Percentiles rank a stretch among this genome's conserved stretches.
Evolutionary conservation across 2,888 invertebrate genomes (phyloP).

Genomic region (Pristionchus maxplancki): DNA sequence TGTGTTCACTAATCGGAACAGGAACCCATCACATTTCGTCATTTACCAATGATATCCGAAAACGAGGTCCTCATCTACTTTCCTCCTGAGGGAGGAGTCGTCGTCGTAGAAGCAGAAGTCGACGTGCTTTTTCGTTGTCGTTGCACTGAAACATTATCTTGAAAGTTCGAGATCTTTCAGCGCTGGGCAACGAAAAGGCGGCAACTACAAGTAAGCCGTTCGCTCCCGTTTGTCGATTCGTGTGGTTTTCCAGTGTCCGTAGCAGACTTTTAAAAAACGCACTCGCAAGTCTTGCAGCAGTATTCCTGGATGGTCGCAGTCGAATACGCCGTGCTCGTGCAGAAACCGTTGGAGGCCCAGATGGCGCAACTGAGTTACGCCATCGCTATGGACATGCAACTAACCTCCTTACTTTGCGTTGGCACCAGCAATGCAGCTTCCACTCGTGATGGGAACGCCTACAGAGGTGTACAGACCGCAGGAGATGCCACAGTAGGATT

Average conservation of each 20-base stretch:
- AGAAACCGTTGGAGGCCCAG: constrained; percentile 21
- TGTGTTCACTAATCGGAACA: too few species aligned
- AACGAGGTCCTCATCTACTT: too few species aligned
- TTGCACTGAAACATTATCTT: background rate
- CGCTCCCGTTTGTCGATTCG: too few species aligned
- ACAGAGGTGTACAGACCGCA: background rate
- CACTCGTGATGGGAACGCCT: background rate
- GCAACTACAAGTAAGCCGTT: too few species aligned
- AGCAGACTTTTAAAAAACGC: too few species aligned
- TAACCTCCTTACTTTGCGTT: constrained; percentile 33
- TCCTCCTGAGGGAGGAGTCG: too few species aligned
- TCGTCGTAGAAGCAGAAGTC: background rate
- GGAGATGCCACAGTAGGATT: background rate
- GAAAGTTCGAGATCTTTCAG: background rate
- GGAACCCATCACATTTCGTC: too few species aligned
- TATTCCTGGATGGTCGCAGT: background rate
- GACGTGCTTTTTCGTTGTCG: background rate
- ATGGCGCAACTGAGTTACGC: background rate
- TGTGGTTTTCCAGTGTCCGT: too few species aligned
- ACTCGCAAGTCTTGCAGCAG: constrained; percentile 17
- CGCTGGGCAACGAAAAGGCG: background rate
- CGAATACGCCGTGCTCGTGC: background rate
- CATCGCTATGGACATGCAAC: too few species aligned
- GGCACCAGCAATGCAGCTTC: background rate
- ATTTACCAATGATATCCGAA: background rate